Conservation (phyloP, 1,140 invertebrate species). For the Teleogryllus occipitalis region DNA sequence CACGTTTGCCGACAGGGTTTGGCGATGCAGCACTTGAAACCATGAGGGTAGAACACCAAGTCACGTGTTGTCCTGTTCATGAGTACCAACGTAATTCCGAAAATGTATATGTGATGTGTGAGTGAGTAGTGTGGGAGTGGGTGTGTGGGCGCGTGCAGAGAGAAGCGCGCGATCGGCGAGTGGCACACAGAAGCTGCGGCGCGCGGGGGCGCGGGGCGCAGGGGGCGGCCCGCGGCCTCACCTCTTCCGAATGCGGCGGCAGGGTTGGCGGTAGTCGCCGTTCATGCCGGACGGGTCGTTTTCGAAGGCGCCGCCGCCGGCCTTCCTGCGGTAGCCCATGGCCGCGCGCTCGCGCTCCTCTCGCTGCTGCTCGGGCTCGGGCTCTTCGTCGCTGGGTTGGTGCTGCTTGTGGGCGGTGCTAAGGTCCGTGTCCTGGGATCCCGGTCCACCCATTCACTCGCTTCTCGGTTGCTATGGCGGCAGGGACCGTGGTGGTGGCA, state of each 20-base stretch:
- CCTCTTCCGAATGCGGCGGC: neutral
- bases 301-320: neutral
- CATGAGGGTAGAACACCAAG: too few species aligned
- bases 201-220: too few species aligned
- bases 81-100: too few species aligned
- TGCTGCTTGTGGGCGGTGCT: neutral
- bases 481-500: neutral
- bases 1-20: too few species aligned
- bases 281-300: neutral
- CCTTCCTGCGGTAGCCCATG: neutral
- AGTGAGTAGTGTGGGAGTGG: neutral
- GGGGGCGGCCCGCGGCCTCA: neutral
- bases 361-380: neutral
- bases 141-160: neutral
- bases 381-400: neutral
- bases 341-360: neutral
- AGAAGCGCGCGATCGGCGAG: too few species aligned
- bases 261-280: neutral
- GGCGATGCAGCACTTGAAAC: too few species aligned
- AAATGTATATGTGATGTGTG: neutral
- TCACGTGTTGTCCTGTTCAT: too few species aligned
- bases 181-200: neutral
- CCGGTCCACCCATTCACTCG: constrained; percentile 2
- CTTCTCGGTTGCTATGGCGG: constrained; percentile 2
- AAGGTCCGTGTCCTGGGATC: neutral